Evolutionary conservation across 2,113 vertebrate genomes (phyloP), one percentile per base, ranked within the genome.

Genomic region (Diglossa brunneiventris): DNA sequence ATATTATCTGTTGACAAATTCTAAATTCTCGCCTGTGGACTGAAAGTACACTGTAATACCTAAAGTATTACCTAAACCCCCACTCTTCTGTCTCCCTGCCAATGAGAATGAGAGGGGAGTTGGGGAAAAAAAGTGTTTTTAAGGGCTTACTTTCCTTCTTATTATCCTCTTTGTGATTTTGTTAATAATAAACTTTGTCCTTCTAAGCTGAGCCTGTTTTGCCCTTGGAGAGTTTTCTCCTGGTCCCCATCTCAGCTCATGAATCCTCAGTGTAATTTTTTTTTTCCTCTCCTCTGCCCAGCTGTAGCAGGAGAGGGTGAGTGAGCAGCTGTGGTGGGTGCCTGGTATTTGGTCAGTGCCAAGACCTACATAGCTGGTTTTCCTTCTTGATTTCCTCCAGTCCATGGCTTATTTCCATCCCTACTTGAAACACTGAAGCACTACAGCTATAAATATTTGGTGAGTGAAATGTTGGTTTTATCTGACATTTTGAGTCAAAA

Each of bases 381-480:
- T 35, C 31, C 46, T 41, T 18, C 49, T 17, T 53, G 68, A 66
- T 79, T 76, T 82, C 27, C 68, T 88, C 82, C 17, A 79, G 31
- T 39, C 37, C 87, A 2, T 49, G 68, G 21, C 15, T 94, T 84
- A 22, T 92, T 85, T 33, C 20, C 61, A n/a, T 50, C 39, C 58
- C 9, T 59, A 20, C n/a, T 56, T 39, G 39, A 88, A 86, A 47
- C 21, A 41, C 15, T 58, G 31, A 79, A 68, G 42, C 17, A 72
- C 62, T 58, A 49, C 26, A 77, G 10, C 28, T 68, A n/a, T 61
- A 89, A 72, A 72, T 92, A 68, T 62, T 55, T 88, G 75, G 74
- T 81, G 55, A 92, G 89, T 33, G 83, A 89, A 95, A 78, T 24
- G 23, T 59, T 92, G 41, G 26, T 31, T 96, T 94, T 83, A 52